Percentiles rank a stretch among this genome's conserved stretches.
phyloP scores from a whole-genome alignment of 2,797 vertebrate species.

The Micropoecilia bifurca region DNA sequence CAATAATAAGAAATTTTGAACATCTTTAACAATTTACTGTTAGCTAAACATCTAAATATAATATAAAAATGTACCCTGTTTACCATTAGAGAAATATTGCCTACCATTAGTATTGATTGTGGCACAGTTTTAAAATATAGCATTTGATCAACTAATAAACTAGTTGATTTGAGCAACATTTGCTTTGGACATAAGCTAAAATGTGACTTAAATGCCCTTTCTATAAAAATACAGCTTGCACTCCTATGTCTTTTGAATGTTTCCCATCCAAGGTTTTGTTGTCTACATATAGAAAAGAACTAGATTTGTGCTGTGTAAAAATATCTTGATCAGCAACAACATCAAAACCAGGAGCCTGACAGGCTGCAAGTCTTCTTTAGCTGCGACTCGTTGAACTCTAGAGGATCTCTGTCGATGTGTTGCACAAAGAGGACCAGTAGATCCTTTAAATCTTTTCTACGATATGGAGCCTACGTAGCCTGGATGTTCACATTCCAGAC shows the following conservation, averaged over 20 bases:
- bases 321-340: background rate
- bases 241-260: background rate
- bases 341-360: background rate
- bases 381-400: background rate
- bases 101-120: background rate
- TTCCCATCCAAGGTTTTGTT: background rate
- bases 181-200: background rate
- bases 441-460: constrained; percentile 1
- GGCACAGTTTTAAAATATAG: background rate
- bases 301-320: background rate
- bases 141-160: background rate
- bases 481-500: background rate
- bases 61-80: background rate
- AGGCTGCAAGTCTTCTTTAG: background rate
- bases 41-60: background rate
- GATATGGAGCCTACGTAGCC: background rate
- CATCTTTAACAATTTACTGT: background rate
- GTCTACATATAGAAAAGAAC: background rate
- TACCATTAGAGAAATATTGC: background rate
- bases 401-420: background rate
- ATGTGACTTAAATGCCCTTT: background rate
- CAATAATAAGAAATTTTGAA: background rate
- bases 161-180: background rate
- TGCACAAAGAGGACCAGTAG: background rate
- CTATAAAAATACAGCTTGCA: background rate